Base-by-base conservation (phyloP, 2,888 invertebrate genomes). In the Ophonus ardosiacus region DNA sequence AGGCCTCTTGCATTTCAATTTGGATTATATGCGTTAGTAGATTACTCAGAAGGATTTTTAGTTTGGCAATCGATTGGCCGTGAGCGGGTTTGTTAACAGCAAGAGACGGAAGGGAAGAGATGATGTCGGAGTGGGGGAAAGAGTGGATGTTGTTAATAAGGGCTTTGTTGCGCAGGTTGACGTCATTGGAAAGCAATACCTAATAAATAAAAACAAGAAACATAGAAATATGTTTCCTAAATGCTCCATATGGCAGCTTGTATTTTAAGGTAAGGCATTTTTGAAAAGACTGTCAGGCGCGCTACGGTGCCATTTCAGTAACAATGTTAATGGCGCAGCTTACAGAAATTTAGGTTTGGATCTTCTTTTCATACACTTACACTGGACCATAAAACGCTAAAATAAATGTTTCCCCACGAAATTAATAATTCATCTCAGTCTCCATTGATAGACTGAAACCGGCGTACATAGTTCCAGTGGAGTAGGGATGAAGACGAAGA, bases 141-240 rank as follows among this genome's bases (percentile, higher is more conserved):
- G 90, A 88, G 17, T 87, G 90, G 3, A 94, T 90, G 18, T 90
- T 90, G 87, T 93, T 93, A 8, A 93, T 90, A 0, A 90, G 85
- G 0, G 93, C 93, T 88, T 94, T 94, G 87, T 92, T 93, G 89
- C 93, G 92, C 0, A 94, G 89, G 88, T 93, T 93, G 88, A 93
- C 92, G 88, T 94, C 94, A 88, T 93, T 93, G 17, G 94, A 93
- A 24, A 94, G 88, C 4, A 94, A 89, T 13, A 94, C 91, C 94
- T 94, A 89, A 90, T 89, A 65, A 13, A 51, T 13, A 56, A 15
- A 15, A 31, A n/a, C 38, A 71, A 71, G 6, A 63, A 0, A 18
- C 0, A 3, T 15, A 63, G 18, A 5, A 7, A 61, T 61, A 18
- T 61, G 18, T 63, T 24, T 18, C 8, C 8, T 63, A 18, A 61